Base-by-base conservation (phyloP, 2,797 vertebrate species). In the Smutsia temminckii region DNA sequence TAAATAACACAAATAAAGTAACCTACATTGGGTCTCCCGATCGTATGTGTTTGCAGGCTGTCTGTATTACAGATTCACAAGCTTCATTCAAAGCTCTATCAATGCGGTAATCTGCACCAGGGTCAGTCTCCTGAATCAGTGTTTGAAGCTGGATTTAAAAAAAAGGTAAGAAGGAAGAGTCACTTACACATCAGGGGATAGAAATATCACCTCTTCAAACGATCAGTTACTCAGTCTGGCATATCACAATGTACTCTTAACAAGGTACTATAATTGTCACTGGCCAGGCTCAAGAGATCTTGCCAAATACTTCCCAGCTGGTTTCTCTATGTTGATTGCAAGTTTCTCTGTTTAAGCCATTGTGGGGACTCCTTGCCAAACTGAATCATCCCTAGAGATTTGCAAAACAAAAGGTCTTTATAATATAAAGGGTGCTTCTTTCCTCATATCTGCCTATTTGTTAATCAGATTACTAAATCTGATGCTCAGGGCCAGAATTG, bases 21-120 rank as follows among this genome's bases (percentile, higher is more conserved):
- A 98, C 98, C 87, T 98, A 99, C 99, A 99, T 99, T 72, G 99
- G 99, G 97, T 99, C 99, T 96, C 99, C 99, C 0, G 98, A 99
- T 23, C 99, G 99, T 95, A 99, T 99, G 98, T 99, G 99, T 97
- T 99, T 99, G 98, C 99, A 99, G 97, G 99, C 99, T 0, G 99
- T 99, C 98, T 99, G 99, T 96, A 99, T 99, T 95, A 99, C 99
- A 0, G 99, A 99, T 91, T 99, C 99, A 0, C 99, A 99, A 93
- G 99, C 99, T 97, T 99, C 99, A 7, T 99, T 99, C 85, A 99
- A 98, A 0, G 99, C 99, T 2, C 99, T 98, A 96, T 99, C 99
- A 0, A 99, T 99, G 75, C 99, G 99, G 89, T 99, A 99, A 98
- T 99, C 99, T 0, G 99, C 99, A 32, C 99, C 99, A 0, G 99